phyloP scores from a whole-genome alignment of 2,797 vertebrate species.

The Caiman crocodilus region DNA sequence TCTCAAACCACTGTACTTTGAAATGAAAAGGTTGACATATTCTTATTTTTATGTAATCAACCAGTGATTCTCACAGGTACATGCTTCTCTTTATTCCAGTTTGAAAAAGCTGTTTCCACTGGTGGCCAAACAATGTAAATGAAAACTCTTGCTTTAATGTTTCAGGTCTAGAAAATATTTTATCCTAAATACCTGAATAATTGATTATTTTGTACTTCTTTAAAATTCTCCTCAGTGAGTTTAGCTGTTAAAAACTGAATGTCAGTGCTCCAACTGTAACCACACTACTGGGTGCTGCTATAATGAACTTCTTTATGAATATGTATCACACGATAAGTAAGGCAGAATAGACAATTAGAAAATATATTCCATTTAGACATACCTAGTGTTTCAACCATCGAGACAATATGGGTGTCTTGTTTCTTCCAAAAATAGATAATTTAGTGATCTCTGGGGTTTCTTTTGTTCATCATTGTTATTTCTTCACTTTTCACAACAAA shows the following conservation, averaged over 20 bases:
- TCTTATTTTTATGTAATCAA: neutral
- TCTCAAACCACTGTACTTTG: neutral
- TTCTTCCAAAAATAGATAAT: conserved; percentile 22
- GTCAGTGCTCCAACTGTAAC: conserved; percentile 5
- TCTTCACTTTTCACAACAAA: conserved; percentile 1
- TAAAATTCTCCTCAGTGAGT: conserved; percentile 21
- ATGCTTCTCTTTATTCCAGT: neutral
- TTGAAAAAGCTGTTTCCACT: neutral
- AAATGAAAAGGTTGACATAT: neutral
- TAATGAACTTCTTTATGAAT: conserved; percentile 69
- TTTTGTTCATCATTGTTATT: neutral
- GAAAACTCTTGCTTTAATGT: conserved; percentile 38
- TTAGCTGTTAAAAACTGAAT: neutral
- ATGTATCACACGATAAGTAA: conserved; percentile 46
- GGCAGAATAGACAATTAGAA: conserved; percentile 70
- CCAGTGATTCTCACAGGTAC: accelerated
- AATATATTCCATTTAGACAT: conserved; percentile 52
- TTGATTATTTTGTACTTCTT: neutral
- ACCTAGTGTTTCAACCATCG: conserved; percentile 34
- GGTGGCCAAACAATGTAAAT: neutral
- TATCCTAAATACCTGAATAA: neutral
- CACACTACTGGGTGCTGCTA: conserved; percentile 56
- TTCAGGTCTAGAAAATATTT: conserved; percentile 37
- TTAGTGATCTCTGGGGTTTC: neutral
- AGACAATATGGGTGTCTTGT: conserved; percentile 13